Base-by-base conservation (phyloP, 2,113 vertebrate genomes). In the Esox niger region DNA sequence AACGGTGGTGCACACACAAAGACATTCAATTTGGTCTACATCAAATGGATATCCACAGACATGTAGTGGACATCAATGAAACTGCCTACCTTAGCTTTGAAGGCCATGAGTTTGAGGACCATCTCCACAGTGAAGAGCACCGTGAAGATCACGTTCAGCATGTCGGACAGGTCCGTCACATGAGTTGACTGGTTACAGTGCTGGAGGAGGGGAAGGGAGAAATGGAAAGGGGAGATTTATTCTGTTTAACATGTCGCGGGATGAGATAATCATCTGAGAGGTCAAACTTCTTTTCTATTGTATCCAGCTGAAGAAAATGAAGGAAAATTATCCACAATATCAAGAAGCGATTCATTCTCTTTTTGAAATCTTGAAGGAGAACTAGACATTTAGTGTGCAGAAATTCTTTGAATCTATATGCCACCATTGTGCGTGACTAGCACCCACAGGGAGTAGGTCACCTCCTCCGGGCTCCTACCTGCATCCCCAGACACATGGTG, bases 401-500 rank as follows among this genome's bases (percentile, higher is more conserved):
- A n/a, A n/a, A n/a, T n/a, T n/a, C n/a, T n/a, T n/a, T n/a, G n/a
- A n/a, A n/a, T n/a, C n/a, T n/a, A n/a, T n/a, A n/a, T n/a, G n/a
- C n/a, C n/a, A n/a, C n/a, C n/a, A n/a, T n/a, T n/a, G n/a, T n/a
- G n/a, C n/a, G n/a, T n/a, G n/a, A n/a, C n/a, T n/a, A n/a, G n/a
- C n/a, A n/a, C n/a, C n/a, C n/a, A n/a, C n/a, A n/a, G n/a, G n/a
- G n/a, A n/a, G n/a, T 38, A 13, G 17, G 5, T 15, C 38, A 43
- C 38, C 15, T 17, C 38, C 13, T 4, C 3, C 5, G 17, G 38
- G 1, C 3, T 29, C 81, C 52, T 81, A 97, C 96, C 96, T 98
- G 94, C 94, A 97, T 97, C 74, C 95, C 95, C 71, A 97, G 89
- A 80, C 96, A 97, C 91, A 98, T 92, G 80, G 95, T 96, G 83